Conservation (phyloP, 1,140 invertebrate species). For the Mamestra configurata region DNA sequence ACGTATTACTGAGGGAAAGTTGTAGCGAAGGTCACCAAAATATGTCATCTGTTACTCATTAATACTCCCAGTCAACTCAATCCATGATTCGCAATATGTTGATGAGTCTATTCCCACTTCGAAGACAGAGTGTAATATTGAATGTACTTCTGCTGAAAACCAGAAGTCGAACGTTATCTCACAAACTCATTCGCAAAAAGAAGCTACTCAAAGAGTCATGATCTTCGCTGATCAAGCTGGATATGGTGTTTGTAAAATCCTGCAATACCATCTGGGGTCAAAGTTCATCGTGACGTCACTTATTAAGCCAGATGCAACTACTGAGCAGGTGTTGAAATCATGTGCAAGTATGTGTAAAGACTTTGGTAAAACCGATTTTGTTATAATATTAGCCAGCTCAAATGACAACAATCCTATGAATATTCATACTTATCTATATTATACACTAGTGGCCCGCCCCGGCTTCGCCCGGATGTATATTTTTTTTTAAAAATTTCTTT, state of each 20-base stretch:
- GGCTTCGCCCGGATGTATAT: too few relatives aligned
- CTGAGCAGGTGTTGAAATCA: neutral
- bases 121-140: constrained; percentile 1
- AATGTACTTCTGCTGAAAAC: neutral
- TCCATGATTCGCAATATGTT: neutral
- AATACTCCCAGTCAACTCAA: neutral
- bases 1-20: neutral
- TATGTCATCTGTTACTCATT: neutral
- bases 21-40: neutral
- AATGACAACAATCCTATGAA: neutral
- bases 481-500: too few relatives aligned
- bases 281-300: neutral
- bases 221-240: constrained; percentile 7
- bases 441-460: too few relatives aligned
- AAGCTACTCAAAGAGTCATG: constrained; percentile 2
- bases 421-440: constrained; percentile 12
- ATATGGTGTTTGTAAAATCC: constrained; percentile 1
- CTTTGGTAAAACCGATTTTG: constrained; percentile 3
- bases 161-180: neutral
- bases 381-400: neutral
- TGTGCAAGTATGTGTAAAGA: constrained; percentile 11
- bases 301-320: neutral
- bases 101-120: neutral
- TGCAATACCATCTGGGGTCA: neutral
- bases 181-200: neutral